Conservation (phyloP, 2,113 vertebrate genomes). For the Cariama cristata region DNA sequence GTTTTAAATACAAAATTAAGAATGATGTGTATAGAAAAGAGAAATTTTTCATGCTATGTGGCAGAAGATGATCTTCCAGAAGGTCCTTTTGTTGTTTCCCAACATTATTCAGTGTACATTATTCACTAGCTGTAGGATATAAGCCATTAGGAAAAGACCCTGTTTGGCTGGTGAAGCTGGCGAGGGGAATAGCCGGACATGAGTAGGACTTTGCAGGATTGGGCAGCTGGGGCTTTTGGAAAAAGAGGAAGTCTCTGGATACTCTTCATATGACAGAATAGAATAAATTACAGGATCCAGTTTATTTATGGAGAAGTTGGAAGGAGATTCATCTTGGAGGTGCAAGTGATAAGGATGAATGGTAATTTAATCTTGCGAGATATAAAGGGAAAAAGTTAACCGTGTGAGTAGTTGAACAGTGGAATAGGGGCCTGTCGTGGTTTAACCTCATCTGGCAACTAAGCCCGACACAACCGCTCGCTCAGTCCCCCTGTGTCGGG, state of each 20-base stretch:
- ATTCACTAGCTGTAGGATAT: neutral
- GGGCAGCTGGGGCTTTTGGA: neutral
- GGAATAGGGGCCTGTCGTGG: neutral
- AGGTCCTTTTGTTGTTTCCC: neutral
- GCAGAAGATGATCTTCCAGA: neutral
- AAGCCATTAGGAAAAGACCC: neutral
- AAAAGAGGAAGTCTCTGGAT: neutral
- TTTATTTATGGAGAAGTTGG: neutral
- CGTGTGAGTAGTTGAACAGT: fast-evolving
- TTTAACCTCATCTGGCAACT: no score
- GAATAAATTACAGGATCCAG: neutral
- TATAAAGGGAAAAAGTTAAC: neutral
- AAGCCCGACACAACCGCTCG: no score
- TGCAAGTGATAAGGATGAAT: neutral
- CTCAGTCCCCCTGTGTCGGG: no score
- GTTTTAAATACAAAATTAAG: neutral
- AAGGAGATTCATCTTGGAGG: neutral
- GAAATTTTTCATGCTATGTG: neutral
- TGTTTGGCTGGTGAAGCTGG: neutral
- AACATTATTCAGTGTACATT: neutral
- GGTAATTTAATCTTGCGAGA: neutral
- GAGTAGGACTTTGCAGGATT: neutral
- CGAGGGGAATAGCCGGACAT: neutral
- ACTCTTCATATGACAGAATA: neutral
- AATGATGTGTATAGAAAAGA: neutral